phyloP scores from a whole-genome alignment of 2,113 vertebrate genomes.

The Dromas ardeola region DNA sequence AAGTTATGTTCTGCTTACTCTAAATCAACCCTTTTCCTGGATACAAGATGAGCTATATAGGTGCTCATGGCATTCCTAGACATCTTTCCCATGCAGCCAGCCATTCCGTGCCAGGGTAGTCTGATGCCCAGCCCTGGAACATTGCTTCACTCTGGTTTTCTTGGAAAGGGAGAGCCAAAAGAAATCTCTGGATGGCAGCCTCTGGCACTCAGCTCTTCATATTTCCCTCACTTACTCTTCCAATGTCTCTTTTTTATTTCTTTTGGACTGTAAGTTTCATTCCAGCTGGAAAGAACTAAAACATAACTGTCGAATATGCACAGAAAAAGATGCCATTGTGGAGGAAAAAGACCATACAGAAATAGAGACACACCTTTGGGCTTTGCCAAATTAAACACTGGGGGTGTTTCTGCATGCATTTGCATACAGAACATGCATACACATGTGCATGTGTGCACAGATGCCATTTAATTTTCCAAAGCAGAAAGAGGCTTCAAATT shows the following conservation, averaged over 20 bases:
- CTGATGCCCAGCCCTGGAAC: not conserved
- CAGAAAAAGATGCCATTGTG: not conserved
- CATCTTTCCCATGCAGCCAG: not conserved
- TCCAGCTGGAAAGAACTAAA: slow-evolving; percentile 10
- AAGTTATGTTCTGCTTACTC: not conserved
- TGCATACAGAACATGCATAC: not conserved
- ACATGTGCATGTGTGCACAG: not conserved
- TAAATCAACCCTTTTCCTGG: not conserved
- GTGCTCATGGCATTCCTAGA: not conserved
- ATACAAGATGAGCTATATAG: not conserved
- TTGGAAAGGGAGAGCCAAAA: not conserved
- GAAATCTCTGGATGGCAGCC: slow-evolving; percentile 3
- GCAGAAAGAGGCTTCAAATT: not conserved
- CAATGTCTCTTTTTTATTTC: not conserved
- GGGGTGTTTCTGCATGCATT: not conserved
- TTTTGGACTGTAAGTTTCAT: not conserved
- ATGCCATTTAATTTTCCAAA: not conserved
- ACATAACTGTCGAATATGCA: not conserved
- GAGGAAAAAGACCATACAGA: not conserved
- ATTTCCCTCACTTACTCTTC: not conserved
- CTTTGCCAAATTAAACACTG: not conserved
- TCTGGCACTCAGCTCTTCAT: not conserved
- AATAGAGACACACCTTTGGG: not conserved
- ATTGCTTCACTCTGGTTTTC: not conserved
- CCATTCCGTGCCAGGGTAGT: not conserved